A percentile compares a stretch with the other conserved stretches of the same genome.
These are phyloP conservation scores for Agrotis segetum DNA, from an alignment of 2,888 invertebrate species.

Conservation along the genomic window DNA sequence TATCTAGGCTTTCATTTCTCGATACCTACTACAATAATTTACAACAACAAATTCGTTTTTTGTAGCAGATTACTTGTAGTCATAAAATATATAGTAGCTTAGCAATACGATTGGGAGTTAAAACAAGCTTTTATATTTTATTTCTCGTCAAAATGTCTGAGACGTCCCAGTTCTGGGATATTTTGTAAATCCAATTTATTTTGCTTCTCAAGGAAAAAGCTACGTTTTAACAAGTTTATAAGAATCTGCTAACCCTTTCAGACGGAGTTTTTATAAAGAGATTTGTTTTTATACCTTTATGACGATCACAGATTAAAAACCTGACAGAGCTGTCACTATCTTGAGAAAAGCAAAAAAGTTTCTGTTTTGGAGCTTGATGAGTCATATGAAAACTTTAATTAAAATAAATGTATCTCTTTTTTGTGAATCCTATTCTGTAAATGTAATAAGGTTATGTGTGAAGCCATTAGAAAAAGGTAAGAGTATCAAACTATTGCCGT, in stretches of 20 bases:
- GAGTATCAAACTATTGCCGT: not conserved
- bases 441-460: not conserved
- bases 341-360: not conserved
- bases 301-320: conserved; percentile 10
- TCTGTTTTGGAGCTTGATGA: not conserved
- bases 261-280: conserved; percentile 43
- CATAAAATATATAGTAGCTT: conserved; percentile 19
- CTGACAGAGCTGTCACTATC: conserved; percentile 5
- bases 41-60: conserved; percentile 11
- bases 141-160: conserved; percentile 46
- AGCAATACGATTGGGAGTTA: conserved; percentile 33
- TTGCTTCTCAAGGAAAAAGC: conserved; percentile 51
- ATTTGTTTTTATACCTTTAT: conserved; percentile 47
- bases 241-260: conserved; percentile 60
- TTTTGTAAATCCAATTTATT: conserved; percentile 62
- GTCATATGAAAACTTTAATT: not conserved
- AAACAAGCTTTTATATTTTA: conserved; percentile 30
- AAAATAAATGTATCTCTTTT: not conserved
- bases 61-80: conserved; percentile 22
- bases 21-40: conserved; percentile 17
- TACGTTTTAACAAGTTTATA: conserved; percentile 59
- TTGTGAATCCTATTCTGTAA: not conserved
- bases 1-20: not conserved
- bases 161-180: conserved; percentile 37
- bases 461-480: not conserved